Evolutionary conservation across 2,113 vertebrate genomes (phyloP), one percentile per base, ranked within the genome.

Genomic region (Centrocercus urophasianus): DNA sequence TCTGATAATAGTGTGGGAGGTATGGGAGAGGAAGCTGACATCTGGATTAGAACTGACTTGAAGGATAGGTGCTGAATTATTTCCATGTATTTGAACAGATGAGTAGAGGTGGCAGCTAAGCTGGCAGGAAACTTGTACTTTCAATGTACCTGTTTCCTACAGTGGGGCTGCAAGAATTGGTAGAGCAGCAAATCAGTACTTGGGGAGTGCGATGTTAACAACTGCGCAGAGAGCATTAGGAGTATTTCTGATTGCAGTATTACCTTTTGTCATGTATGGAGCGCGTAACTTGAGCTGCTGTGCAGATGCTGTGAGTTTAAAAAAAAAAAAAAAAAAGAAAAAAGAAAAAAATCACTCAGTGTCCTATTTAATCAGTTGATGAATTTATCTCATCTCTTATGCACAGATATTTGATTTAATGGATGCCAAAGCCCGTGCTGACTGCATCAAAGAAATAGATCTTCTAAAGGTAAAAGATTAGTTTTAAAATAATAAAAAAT

Each of bases 381-480:
- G 63, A 97, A 74, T 75, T 10, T 89, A 5, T 93, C 77, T 91
- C 50, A 0, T 95, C 48, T 97, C 97, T 97, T 97, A 88, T 98
- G 92, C 47, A 96, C 97, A 99, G 99, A 99, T 99, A 99, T 99
- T 99, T 98, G 98, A 99, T 98, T 98, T 99, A 98, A 99, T 99
- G 99, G 99, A 99, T 98, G 99, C 99, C 98, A 99, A 99, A 98
- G 99, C 99, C 95, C 98, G 99, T 97, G 99, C 99, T 97, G 99
- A 99, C 98, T 99, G 99, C 98, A 99, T 99, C 98, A 99, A 99
- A 98, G 99, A 99, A 98, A 99, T 99, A 98, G 99, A 99, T 98
- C 99, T 99, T 97, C 99, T 99, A 93, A 99, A 99, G 99, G 99
- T 99, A 99, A 99, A 59, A 92, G 18, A 64, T 16, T 73, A 83